Conservation (phyloP, 2,797 vertebrate species). For the Loriculus beryllinus region DNA sequence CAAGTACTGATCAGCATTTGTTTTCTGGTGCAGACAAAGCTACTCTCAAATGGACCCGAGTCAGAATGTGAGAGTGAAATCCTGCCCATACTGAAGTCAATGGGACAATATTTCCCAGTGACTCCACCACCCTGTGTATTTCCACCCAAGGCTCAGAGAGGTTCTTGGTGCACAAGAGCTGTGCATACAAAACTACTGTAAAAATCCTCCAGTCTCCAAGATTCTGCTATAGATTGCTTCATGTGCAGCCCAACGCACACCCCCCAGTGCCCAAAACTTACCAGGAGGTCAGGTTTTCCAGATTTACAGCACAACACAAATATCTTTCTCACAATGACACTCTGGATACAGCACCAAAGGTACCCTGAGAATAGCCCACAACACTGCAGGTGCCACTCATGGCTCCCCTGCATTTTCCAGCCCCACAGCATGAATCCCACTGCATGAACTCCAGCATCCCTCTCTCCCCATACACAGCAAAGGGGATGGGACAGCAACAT, state of each 20-base stretch:
- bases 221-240: background rate
- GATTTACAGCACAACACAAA: background rate
- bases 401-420: background rate
- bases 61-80: background rate
- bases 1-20: background rate
- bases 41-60: background rate
- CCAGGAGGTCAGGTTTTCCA: background rate
- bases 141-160: background rate
- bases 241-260: background rate
- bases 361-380: accelerated
- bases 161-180: background rate
- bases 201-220: background rate
- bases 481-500: background rate
- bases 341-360: background rate
- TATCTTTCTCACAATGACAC: background rate
- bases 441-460: background rate
- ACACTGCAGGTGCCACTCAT: accelerated
- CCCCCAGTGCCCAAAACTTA: background rate
- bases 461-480: background rate
- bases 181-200: background rate
- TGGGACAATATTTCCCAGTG: background rate
- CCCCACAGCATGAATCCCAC: accelerated
- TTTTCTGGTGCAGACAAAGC: background rate
- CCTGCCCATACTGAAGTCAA: background rate
- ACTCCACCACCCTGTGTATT: background rate